These are phyloP conservation scores for Mesitornis unicolor DNA, from an alignment of 2,113 vertebrate species.

Conservation along the genomic window DNA sequence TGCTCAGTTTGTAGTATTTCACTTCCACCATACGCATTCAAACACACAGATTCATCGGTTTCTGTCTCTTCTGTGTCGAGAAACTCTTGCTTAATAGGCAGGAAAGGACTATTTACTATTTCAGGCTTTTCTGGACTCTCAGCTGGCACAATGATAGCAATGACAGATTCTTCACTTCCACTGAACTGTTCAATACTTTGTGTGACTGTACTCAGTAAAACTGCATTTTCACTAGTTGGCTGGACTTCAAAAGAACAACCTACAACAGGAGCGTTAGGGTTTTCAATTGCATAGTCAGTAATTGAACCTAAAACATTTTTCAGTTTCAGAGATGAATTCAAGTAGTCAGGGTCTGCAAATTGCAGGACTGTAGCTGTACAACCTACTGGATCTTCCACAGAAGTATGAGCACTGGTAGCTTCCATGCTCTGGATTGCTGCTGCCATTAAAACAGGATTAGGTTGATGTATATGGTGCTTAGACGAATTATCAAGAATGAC, in stretches of 20 bases:
- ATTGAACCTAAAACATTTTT: conserved; percentile 17
- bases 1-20: conserved; percentile 78
- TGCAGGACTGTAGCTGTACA: conserved; percentile 62
- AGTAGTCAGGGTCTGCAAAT: conserved; percentile 37
- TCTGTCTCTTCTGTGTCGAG: conserved; percentile 42
- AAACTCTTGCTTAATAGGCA: conserved; percentile 41
- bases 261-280: neutral
- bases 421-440: conserved; percentile 21
- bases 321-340: conserved; percentile 55
- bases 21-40: neutral
- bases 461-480: neutral
- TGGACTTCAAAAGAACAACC: conserved; percentile 52
- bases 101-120: conserved; percentile 22
- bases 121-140: conserved; percentile 47
- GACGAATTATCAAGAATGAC: conserved; percentile 8
- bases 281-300: conserved; percentile 40
- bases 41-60: neutral
- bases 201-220: conserved; percentile 69
- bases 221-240: conserved; percentile 56
- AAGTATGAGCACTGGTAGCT: neutral
- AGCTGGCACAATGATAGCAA: conserved; percentile 72
- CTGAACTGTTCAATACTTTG: conserved; percentile 67
- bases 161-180: conserved; percentile 65
- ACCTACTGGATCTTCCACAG: conserved; percentile 26
- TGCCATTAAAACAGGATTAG: conserved; percentile 23